Evolutionary conservation across 2,113 vertebrate genomes (phyloP).

Genomic region (Baryphthengus martii): DNA sequence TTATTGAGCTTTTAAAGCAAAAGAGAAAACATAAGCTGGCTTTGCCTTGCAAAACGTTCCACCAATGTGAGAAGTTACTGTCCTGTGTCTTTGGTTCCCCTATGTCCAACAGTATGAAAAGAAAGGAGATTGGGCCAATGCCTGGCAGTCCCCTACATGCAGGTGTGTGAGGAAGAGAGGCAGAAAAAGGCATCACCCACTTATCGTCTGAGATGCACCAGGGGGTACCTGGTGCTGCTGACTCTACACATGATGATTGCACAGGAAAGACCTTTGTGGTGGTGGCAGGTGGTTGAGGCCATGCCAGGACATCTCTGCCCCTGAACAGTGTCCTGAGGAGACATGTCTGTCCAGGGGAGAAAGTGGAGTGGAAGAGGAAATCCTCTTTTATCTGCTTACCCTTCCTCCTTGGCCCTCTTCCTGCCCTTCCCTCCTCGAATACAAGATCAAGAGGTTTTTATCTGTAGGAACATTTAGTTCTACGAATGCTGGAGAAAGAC

Average conservation of each 20-base stretch:
- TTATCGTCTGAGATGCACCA: not conserved
- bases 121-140: not conserved
- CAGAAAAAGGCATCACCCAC: not conserved
- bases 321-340: not conserved
- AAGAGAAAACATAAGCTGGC: not conserved
- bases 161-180: not conserved
- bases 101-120: not conserved
- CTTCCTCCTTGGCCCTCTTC: not conserved
- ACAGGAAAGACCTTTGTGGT: not conserved
- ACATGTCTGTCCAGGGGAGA: not conserved
- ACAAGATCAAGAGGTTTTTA: not conserved
- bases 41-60: not conserved
- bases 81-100: not conserved
- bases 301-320: not conserved
- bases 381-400: not conserved
- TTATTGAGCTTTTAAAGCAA: not conserved
- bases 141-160: not conserved
- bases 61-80: not conserved
- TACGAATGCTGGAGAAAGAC: not conserved
- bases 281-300: too few relatives aligned
- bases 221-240: not conserved
- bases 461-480: rapidly evolving
- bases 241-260: not conserved
- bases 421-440: not conserved
- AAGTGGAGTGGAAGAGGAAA: not conserved